These are phyloP conservation scores for Chelonus formosanus DNA, from an alignment of 2,888 invertebrate genomes.

Conservation along the genomic window DNA sequence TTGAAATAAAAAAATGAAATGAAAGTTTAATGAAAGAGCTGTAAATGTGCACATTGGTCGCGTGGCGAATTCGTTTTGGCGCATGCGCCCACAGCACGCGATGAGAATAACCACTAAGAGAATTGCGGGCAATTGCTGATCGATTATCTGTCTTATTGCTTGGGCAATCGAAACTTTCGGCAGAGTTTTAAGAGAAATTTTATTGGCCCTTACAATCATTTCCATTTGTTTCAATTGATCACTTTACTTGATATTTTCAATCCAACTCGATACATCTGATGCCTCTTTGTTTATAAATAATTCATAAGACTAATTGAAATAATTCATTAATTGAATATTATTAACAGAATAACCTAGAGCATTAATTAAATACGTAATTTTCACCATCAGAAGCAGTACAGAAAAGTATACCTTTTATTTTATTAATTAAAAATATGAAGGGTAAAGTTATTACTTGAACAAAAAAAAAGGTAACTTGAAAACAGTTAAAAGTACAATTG, in stretches of 20 bases:
- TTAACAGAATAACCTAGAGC: no score
- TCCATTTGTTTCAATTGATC: neutral
- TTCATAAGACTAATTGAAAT: no score
- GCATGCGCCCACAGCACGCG: conserved; percentile 44
- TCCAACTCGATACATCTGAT: no score
- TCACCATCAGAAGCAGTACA: neutral
- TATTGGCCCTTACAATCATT: neutral
- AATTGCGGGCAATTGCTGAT: conserved; percentile 4
- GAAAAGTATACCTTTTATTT: neutral
- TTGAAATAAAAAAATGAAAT: neutral
- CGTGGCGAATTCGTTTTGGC: conserved; percentile 49
- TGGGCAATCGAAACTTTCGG: conserved; percentile 11
- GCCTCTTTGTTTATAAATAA: no score
- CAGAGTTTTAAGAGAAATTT: neutral
- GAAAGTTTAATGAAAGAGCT: conserved; percentile 5
- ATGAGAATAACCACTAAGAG: conserved; percentile 1
- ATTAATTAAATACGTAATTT: no score
- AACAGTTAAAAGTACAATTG: conserved; percentile 10
- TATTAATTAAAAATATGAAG: no score
- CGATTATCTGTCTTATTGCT: neutral
- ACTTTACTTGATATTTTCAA: no score
- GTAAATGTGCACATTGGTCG: conserved; percentile 44
- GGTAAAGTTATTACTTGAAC: no score
- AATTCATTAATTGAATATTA: no score
- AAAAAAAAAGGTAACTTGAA: neutral